Evolutionary conservation across 2,113 vertebrate genomes (phyloP).

Genomic region (Tiliqua scincoides): DNA sequence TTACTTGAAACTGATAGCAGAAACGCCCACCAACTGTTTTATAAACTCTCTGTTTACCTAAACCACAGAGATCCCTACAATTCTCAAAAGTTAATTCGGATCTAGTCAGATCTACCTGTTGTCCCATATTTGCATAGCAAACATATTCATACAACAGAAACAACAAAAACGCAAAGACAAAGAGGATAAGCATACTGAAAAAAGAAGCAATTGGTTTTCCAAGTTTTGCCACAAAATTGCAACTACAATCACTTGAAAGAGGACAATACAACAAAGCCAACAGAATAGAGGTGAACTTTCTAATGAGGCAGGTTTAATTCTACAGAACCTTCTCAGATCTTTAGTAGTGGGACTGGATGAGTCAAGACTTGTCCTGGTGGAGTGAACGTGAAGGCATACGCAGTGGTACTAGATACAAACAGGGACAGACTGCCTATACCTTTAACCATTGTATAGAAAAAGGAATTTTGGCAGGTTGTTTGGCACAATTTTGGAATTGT

Average conservation of each 20-base stretch:
- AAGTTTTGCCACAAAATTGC: neutral
- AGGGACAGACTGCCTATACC: no score
- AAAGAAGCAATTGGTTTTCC: neutral
- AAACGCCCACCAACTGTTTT: neutral
- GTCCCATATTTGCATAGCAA: slow-evolving; percentile 42
- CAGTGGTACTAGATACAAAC: no score
- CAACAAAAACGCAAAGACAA: neutral
- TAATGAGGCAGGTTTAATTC: neutral
- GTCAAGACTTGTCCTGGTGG: neutral
- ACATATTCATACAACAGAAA: slow-evolving; percentile 16
- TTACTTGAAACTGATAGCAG: neutral
- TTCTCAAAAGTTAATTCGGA: slow-evolving; percentile 21
- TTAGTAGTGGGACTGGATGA: neutral
- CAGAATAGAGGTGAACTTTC: slow-evolving; percentile 3
- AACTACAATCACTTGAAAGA: neutral
- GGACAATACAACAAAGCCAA: neutral
- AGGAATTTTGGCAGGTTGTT: no score
- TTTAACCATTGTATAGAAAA: no score
- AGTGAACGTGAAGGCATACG: neutral
- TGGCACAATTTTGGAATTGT: no score
- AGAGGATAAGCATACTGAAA: neutral
- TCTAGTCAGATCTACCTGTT: slow-evolving; percentile 15
- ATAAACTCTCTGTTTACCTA: neutral
- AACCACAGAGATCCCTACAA: slow-evolving; percentile 10
- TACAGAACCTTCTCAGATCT: neutral